A percentile compares a stretch with the other conserved stretches of the same genome.
phyloP scores from a whole-genome alignment of 2,113 vertebrate species.

The Scalopus aquaticus region DNA sequence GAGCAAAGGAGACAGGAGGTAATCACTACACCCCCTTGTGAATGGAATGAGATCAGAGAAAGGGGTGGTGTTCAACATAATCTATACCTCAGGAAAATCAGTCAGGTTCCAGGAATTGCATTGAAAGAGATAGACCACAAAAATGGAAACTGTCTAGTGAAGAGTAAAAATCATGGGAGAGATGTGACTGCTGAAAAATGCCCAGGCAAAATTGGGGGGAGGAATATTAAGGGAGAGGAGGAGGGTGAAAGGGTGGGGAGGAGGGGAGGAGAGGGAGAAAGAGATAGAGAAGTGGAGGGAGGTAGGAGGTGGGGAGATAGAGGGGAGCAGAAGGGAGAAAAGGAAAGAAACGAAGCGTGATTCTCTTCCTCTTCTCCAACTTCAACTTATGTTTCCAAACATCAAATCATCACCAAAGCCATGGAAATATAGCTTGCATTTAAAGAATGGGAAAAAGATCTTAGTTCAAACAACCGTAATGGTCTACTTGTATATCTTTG shows the following conservation, averaged over 20 bases:
- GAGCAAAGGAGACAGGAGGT: not conserved
- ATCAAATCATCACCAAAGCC: not conserved
- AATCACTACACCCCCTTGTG: too few relatives aligned
- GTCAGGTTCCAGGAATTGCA: not conserved
- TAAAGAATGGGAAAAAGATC: rapidly evolving
- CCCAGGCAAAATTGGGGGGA: not conserved
- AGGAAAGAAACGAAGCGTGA: not conserved
- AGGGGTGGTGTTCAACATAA: not conserved
- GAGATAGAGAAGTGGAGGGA: too few relatives aligned
- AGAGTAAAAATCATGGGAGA: not conserved
- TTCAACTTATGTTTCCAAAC: not conserved
- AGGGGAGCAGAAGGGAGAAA: not conserved
- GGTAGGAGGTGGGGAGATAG: not conserved
- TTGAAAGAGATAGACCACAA: not conserved
- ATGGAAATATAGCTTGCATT: not conserved
- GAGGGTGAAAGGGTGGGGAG: too few relatives aligned
- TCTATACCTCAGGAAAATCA: not conserved
- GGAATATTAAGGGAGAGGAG: too few relatives aligned
- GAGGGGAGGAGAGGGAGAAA: not conserved
- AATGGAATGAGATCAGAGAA: not conserved
- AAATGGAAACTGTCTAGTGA: not conserved
- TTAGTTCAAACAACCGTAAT: not conserved
- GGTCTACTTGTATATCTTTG: not conserved
- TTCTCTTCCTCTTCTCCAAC: not conserved
- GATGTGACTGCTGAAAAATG: not conserved